Base-by-base conservation (phyloP, 1,140 invertebrate genomes). In the Lordiphosa stackelbergi region DNA sequence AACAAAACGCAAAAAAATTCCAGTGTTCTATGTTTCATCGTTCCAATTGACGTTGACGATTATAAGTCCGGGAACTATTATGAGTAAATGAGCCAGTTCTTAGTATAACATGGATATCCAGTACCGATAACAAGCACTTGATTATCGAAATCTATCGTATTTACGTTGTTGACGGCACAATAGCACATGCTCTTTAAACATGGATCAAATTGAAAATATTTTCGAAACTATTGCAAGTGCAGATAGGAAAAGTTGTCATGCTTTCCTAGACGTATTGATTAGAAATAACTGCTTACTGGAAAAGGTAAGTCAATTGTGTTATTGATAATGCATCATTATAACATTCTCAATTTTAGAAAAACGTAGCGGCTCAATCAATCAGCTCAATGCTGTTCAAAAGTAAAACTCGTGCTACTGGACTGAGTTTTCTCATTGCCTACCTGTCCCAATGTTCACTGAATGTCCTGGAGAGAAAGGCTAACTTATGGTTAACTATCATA, bases 401-500 rank as follows among this genome's bases (percentile, higher is more conserved):
- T 10, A 65, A 64, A 11, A 54, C 38, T 28, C 38, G 66, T 9
- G 12, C 45, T 1, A 36, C 64, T 34, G 66, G 61, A 11, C 43
- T 69, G 6, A 38, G 61, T 1, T 69, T 69, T 12, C 46, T 69
- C 2, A 54, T 69, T 12, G 51, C 49, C 36, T 59, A 53, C 36
- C 19, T 64, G 0, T 13, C 35, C 8, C 40, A 65, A 11, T 59
- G 19, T 40, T 34, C 38, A 16, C 13, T 36, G 5, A 35, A 24
- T 12, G 55, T 51, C 13, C 13, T 64, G 24, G 45, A 65, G 9
- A 47, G 59, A 10, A 64, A 51, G 12, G 61, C 51, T 0, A 53
- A 40, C 11, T 22, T 41, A 13, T 64, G 61, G 66, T 40, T 65
- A 16, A 53, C 51, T 10, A 51, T 53, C 19, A 41, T 65, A 24